These are phyloP conservation scores for Thymallus thymallus DNA, from an alignment of 2,113 vertebrate species.

Conservation along the genomic window DNA sequence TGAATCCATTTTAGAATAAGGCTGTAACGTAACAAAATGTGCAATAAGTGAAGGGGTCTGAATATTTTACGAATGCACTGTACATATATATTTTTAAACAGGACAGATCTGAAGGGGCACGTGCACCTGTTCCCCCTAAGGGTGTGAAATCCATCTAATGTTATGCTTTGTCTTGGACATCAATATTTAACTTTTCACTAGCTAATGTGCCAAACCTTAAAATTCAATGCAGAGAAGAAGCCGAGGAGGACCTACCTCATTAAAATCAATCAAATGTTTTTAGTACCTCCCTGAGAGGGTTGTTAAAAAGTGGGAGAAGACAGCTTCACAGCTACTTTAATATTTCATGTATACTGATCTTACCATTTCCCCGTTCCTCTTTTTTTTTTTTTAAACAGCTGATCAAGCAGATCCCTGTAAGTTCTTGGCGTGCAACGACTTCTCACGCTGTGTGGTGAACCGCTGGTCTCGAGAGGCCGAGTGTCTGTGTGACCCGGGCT, in stretches of 20 bases:
- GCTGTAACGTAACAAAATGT: no score
- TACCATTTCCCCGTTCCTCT: neutral
- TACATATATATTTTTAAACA: no score
- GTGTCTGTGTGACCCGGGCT: conserved; percentile 80
- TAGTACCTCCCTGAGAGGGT: conserved; percentile 17
- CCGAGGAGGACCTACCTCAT: conserved; percentile 41
- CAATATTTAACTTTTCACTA: neutral
- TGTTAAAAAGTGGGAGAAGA: neutral
- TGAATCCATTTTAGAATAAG: no score
- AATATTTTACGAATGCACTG: no score
- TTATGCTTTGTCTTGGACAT: neutral
- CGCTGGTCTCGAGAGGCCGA: conserved; percentile 73
- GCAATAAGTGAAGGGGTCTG: no score
- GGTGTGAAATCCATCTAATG: neutral
- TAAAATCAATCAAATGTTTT: conserved; percentile 41
- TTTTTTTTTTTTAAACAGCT: conserved; percentile 67
- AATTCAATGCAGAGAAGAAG: conserved; percentile 34
- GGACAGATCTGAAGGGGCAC: no score
- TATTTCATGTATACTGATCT: conserved; percentile 44
- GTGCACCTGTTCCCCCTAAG: no score
- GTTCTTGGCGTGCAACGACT: conserved; percentile 83
- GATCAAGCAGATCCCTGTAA: conserved; percentile 86
- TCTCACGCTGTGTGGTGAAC: conserved; percentile 77
- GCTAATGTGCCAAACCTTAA: conserved; percentile 20
- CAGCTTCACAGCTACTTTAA: neutral